Conservation (phyloP, 2,888 invertebrate genomes). For the Pterostichus niger region DNA sequence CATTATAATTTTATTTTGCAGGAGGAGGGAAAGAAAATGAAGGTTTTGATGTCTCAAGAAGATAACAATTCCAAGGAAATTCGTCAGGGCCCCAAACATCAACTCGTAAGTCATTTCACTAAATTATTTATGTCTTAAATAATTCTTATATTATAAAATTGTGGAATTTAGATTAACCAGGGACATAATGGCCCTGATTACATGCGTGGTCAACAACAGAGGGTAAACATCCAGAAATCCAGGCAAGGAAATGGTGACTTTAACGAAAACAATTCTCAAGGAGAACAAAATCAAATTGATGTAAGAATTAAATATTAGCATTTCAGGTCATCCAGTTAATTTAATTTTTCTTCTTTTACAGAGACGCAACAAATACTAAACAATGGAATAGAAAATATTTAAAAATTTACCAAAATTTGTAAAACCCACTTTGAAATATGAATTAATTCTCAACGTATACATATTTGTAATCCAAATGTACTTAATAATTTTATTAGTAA, state of each 20-base stretch:
- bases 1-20: neutral
- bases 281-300: conserved; percentile 32
- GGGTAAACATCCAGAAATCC: conserved; percentile 42
- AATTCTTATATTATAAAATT: neutral
- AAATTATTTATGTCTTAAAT: neutral
- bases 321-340: no score
- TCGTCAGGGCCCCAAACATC: conserved; percentile 32
- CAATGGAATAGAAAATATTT: neutral
- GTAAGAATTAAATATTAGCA: conserved; percentile 54
- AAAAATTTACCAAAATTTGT: neutral
- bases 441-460: neutral
- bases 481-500: neutral
- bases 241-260: conserved; percentile 27
- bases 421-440: neutral
- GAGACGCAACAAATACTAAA: neutral
- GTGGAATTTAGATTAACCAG: conserved; percentile 27
- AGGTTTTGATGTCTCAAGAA: conserved; percentile 17
- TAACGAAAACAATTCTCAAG: conserved; percentile 48
- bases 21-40: conserved; percentile 44
- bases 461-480: neutral
- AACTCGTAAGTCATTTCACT: conserved; percentile 43
- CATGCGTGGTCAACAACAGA: neutral
- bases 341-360: conserved; percentile 28
- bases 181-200: conserved; percentile 20
- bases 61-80: conserved; percentile 50